Base-by-base conservation (phyloP, 2,797 vertebrate genomes). In the Halcyon leucocephala region DNA sequence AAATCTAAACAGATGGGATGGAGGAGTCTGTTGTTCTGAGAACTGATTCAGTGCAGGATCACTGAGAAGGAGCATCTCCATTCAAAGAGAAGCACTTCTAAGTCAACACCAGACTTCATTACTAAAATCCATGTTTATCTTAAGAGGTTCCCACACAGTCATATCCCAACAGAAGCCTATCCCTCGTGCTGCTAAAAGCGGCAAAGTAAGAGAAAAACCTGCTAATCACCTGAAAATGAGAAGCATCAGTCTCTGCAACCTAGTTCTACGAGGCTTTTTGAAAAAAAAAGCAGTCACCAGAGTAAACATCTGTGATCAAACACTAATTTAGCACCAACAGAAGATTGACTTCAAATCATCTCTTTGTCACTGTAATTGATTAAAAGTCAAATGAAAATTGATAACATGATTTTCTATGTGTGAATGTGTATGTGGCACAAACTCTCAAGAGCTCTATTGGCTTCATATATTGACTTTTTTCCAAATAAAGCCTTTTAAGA, bases 341-440 rank as follows among this genome's bases (percentile, higher is more conserved):
- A 98, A 98, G 99, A 98, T 97, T 98, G 99, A 99, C 98, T 99
- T 99, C 98, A 99, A 99, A 99, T 99, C 99, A 99, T 99, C 99
- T 98, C 97, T 97, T 98, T 98, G 98, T 98, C 98, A 98, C 97
- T 98, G 96, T 98, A 97, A 99, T 99, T 99, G 99, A 99, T 99
- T 99, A 99, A 98, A 98, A 98, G 98, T 99, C 99, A 99, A 98
- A 98, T 98, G 98, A 98, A 99, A 99, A 99, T 99, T 99, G 99
- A 99, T 99, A 99, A 98, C 98, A 98, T 98, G 98, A 98, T 98
- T 98, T 98, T 97, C 96, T 97, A 95, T 91, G 96, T 95, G 96
- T 92, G 96, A 97, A 95, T 67, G 92, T 80, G 76, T 69, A 96
- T 90, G 51, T 96, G 96, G 96, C 95, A 97, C 96, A 97, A 96